phyloP scores from a whole-genome alignment of 2,888 invertebrate genomes.

The Oligia strigilis region DNA sequence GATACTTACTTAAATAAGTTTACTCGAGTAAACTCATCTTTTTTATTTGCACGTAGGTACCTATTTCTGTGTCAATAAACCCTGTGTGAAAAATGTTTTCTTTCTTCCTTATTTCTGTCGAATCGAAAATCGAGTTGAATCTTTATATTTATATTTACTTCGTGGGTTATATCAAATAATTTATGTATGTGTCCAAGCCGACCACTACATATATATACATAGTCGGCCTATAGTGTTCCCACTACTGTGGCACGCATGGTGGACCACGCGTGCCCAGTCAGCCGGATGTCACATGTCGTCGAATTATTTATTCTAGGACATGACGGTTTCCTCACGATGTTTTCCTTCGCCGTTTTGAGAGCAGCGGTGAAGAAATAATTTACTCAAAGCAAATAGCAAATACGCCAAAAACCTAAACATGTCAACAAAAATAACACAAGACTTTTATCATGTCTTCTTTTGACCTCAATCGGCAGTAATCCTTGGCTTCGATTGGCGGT shows the following conservation, averaged over 20 bases:
- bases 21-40: background rate
- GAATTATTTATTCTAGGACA: no score
- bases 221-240: no score
- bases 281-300: no score
- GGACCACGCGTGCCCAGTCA: no score
- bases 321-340: no score
- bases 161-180: background rate
- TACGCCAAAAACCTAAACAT: background rate
- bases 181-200: background rate
- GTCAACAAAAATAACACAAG: conserved; percentile 6
- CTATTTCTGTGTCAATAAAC: background rate
- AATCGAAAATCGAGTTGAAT: background rate
- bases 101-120: background rate
- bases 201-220: no score
- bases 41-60: background rate
- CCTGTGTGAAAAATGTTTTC: background rate
- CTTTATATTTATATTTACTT: background rate
- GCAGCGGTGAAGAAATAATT: no score
- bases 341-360: no score
- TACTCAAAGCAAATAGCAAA: background rate
- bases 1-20: no score
- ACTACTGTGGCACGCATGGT: no score
- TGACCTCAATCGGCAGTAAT: conserved; percentile 31
- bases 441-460: conserved; percentile 2
- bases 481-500: conserved; percentile 24